Conservation (phyloP, 2,113 vertebrate species). For the Speoplatyrhinus poulsoni region DNA sequence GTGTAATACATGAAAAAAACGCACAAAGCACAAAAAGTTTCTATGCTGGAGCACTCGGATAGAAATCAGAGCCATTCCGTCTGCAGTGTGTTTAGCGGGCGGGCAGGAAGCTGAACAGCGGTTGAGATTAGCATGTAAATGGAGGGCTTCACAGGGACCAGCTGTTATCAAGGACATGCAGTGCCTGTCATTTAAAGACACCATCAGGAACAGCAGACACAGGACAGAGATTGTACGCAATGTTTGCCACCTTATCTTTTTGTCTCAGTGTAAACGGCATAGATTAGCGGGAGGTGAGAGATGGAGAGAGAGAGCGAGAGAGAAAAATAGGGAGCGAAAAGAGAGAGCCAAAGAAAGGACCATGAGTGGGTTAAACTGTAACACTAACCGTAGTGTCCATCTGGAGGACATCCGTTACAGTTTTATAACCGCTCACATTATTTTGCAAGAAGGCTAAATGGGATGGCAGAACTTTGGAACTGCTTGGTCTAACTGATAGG, state of each 20-base stretch:
- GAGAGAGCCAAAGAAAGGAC: too few species aligned
- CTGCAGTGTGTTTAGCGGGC: constrained; percentile 24
- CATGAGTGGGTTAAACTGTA: not conserved
- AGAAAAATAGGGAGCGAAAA: too few species aligned
- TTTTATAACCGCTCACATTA: not conserved
- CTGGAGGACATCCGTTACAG: constrained; percentile 2
- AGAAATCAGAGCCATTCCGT: constrained; percentile 49
- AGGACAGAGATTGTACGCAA: not conserved
- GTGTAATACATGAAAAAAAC: constrained; percentile 24
- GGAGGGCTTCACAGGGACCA: constrained; percentile 57
- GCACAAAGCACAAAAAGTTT: constrained; percentile 40
- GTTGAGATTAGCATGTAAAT: constrained; percentile 71
- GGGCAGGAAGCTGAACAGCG: constrained; percentile 49
- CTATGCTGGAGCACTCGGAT: not conserved
- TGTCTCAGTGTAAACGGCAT: not conserved
- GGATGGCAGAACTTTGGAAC: not conserved
- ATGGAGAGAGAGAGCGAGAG: constrained; percentile 22
- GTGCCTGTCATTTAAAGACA: constrained; percentile 47
- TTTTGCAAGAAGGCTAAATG: not conserved
- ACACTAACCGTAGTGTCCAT: not conserved
- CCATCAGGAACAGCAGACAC: constrained; percentile 15
- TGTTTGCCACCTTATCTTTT: too few species aligned
- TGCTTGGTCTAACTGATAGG: not conserved
- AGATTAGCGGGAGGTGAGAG: not conserved
- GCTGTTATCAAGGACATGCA: constrained; percentile 67